Base-by-base conservation (phyloP, 2,113 vertebrate genomes). In the Vulpes lagopus region DNA sequence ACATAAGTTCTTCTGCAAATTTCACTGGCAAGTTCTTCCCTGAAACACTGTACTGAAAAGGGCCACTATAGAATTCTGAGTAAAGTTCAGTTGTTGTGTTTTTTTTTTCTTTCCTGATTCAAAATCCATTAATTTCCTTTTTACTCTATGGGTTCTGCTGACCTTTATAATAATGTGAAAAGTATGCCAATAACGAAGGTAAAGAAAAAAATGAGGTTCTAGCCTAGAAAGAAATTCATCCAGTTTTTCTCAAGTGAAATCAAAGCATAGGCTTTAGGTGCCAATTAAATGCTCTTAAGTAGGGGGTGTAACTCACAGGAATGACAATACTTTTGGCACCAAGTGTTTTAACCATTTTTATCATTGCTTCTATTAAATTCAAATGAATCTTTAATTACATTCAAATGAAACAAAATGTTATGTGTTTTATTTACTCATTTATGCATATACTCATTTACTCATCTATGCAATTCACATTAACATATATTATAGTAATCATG, bases 1-100 rank as follows among this genome's bases (percentile, higher is more conserved):
- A 97, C 97, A 84, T 97, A 97, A 98, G 95, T 93, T 93, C 95
- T 95, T 98, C 97, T 96, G 97, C 92, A 98, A 98, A 98, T 97
- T 98, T 93, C 97, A 98, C 97, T 86, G 60, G 43, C 95, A 86
- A 91, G 60, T 96, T 91, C 91, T 96, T 97, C 51, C 57, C 73
- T 89, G 85, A 95, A 88, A 96, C 51, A 83, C 92, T 96, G 27
- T 79, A 51, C 93, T 89, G 65, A 94, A 95, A 76, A 73, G 88
- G 79, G 95, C 90, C 97, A 97, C 97, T 89, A 89, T 96, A 98
- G 96, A 96, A 96, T 97, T 97, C 95, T 97, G 89, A 97, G 97
- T 98, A 98, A 98, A 97, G 97, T 98, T 98, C 97, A 97, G 43
- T 67, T 43, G 51, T 78, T 51, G 7, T 15, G 38, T 73, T 80